A percentile compares a stretch with the other conserved stretches of the same genome.
These are phyloP conservation scores for Strigamia crassipes DNA, from an alignment of 2,888 invertebrate species.

Conservation along the genomic window DNA sequence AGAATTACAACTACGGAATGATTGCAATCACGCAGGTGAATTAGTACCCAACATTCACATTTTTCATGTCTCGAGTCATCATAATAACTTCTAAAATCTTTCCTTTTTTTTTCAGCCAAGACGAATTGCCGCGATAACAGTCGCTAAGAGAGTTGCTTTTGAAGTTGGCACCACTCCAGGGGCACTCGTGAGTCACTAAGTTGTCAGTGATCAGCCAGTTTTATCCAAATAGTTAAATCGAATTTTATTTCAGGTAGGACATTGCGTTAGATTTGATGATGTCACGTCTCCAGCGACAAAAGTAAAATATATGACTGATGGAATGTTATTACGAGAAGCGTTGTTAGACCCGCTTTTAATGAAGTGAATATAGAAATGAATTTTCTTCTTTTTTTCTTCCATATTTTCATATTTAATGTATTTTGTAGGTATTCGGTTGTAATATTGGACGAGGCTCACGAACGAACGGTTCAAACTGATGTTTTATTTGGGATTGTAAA, in stretches of 20 bases:
- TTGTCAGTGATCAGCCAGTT: constrained; percentile 53
- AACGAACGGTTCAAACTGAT: constrained; percentile 91
- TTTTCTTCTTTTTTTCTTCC: no score
- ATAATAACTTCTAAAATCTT: constrained; percentile 39
- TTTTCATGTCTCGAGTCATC: not conserved
- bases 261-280: constrained; percentile 86
- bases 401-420: constrained; percentile 42
- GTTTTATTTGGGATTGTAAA: constrained; percentile 91
- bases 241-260: constrained; percentile 59
- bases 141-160: constrained; percentile 63
- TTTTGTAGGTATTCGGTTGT: constrained; percentile 73
- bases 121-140: constrained; percentile 61
- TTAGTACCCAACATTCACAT: not conserved
- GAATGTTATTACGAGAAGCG: constrained; percentile 89
- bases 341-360: constrained; percentile 65
- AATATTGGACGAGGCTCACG: constrained; percentile 93
- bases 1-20: constrained; percentile 66
- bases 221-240: not conserved
- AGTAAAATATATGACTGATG: constrained; percentile 89
- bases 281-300: constrained; percentile 77
- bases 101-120: constrained; percentile 56
- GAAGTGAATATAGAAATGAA: constrained; percentile 52
- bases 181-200: constrained; percentile 67
- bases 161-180: constrained; percentile 63
- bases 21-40: constrained; percentile 64